A percentile compares a stretch with the other conserved stretches of the same genome.
Evolutionary conservation across 1,140 invertebrate species (phyloP).

Genomic region (Drosophila kurseongensis): DNA sequence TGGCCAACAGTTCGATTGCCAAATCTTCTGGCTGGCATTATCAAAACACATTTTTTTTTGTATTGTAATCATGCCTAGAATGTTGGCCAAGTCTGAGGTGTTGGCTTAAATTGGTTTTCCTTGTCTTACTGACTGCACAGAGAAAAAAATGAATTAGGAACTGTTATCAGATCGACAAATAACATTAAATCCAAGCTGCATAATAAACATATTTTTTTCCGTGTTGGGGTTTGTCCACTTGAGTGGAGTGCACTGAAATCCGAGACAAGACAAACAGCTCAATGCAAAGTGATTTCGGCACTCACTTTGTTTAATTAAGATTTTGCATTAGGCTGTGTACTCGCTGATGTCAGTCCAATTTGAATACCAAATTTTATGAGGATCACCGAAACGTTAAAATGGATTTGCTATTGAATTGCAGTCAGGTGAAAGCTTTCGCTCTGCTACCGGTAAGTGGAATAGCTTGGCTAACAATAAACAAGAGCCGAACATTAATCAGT

Average conservation of each 20-base stretch:
- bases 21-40: conserved; percentile 60
- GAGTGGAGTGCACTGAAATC: conserved; percentile 11
- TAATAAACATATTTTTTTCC: neutral
- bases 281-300: conserved; percentile 27
- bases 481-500: conserved; percentile 64
- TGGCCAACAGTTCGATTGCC: conserved; percentile 65
- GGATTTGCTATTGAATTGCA: conserved; percentile 22
- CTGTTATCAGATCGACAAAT: neutral
- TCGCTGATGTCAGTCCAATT: conserved; percentile 22
- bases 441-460: conserved; percentile 24
- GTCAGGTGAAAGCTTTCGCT: conserved; percentile 29
- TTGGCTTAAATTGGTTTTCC: conserved; percentile 44
- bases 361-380: conserved; percentile 34
- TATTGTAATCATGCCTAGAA: conserved; percentile 63
- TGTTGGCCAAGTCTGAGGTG: conserved; percentile 37
- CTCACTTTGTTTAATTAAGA: conserved; percentile 31
- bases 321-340: conserved; percentile 16
- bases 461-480: conserved; percentile 35
- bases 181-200: conserved; percentile 2
- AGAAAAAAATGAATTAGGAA: neutral
- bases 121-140: conserved; percentile 4
- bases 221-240: neutral
- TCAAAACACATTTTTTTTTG: conserved; percentile 61
- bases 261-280: conserved; percentile 19
- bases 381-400: conserved; percentile 12